These are phyloP conservation scores for Parnassius mnemosyne DNA, from an alignment of 2,888 invertebrate species.

Conservation along the genomic window DNA sequence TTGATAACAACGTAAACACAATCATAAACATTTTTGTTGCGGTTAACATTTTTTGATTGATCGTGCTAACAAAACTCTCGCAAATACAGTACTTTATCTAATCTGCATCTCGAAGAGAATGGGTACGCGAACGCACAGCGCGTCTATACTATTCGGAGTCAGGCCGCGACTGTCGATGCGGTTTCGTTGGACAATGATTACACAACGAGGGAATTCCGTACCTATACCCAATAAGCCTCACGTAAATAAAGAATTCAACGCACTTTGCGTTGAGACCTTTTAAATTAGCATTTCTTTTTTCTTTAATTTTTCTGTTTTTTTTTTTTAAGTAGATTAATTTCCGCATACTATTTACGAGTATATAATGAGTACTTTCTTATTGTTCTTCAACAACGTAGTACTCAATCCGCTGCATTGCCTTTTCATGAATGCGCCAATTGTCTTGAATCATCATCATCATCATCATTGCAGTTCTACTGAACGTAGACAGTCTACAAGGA, in stretches of 20 bases:
- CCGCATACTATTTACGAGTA: too few relatives aligned
- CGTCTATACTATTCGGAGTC: slow-evolving; percentile 11
- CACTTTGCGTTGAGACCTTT: slow-evolving; percentile 4
- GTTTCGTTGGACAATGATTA: slow-evolving; percentile 32
- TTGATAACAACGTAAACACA: slow-evolving; percentile 32
- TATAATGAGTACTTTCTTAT: too few relatives aligned
- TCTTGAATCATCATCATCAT: too few relatives aligned
- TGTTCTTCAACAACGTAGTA: too few relatives aligned
- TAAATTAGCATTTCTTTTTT: slow-evolving; percentile 3
- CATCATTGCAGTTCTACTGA: too few relatives aligned
- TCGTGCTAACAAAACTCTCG: slow-evolving; percentile 17
- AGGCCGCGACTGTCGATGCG: slow-evolving; percentile 17
- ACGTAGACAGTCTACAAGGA: too few relatives aligned
- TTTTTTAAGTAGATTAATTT: too few relatives aligned
- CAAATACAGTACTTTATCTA: slow-evolving; percentile 4
- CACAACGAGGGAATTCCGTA: slow-evolving; percentile 49
- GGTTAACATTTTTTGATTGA: slow-evolving; percentile 16
- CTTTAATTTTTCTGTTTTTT: neutral
- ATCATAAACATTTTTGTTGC: slow-evolving; percentile 29
- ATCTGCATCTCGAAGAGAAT: slow-evolving; percentile 8
- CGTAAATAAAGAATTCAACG: slow-evolving; percentile 25
- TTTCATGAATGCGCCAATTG: too few relatives aligned
- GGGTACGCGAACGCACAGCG: slow-evolving; percentile 1
- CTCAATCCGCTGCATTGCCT: too few relatives aligned
- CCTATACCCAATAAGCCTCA: slow-evolving; percentile 20